Evolutionary conservation across 2,797 vertebrate genomes (phyloP), one percentile per base, ranked within the genome.

Genomic region (Phoebastria nigripes): DNA sequence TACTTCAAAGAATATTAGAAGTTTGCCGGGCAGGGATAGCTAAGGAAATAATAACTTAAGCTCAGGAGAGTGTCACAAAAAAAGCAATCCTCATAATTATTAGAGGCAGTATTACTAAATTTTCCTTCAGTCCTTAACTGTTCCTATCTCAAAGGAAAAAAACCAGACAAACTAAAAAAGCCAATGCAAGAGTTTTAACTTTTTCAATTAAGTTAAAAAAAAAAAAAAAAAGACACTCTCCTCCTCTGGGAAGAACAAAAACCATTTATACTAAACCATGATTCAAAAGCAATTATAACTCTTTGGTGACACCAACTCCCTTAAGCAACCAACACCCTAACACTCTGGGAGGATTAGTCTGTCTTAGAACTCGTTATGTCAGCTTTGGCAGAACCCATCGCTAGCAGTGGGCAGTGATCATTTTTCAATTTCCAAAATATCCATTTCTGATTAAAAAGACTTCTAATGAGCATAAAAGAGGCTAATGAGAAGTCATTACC

Each of bases 251-350:
- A 93, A 82, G 8, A 73, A n/a, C 11, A 94, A 87, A 81, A n/a
- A 1, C 1, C 12, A 67, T 49, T 82, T 69, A 71, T 17, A 83
- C n/a, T 86, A 78, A 94, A 78, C 29, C 42, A 90, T 49, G 73
- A 91, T 76, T 95, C 89, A 94, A 93, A 90, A 62, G 72, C 93
- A 96, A 95, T 95, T 96, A 94, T 24, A 93, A 84, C 35, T 84
- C 81, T 70, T 62, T 15, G 41, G 46, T 89, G 83, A 88, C 96
- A 92, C 54, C 76, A 93, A 44, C 3, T 79, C 82, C 87, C 87
- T 81, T 9, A 91, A 94, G 92, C 67, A 93, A 95, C 76, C 87
- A 95, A 96, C 91, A 96, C 91, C 87, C 91, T 39, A 49, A 37
- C 16, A 44, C 81, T 65, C 91, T 22, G 61, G n/a, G 44, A 95